A percentile compares a stretch with the other conserved stretches of the same genome.
Evolutionary conservation across 2,888 invertebrate species (phyloP).

Genomic region (Thyatira batis): DNA sequence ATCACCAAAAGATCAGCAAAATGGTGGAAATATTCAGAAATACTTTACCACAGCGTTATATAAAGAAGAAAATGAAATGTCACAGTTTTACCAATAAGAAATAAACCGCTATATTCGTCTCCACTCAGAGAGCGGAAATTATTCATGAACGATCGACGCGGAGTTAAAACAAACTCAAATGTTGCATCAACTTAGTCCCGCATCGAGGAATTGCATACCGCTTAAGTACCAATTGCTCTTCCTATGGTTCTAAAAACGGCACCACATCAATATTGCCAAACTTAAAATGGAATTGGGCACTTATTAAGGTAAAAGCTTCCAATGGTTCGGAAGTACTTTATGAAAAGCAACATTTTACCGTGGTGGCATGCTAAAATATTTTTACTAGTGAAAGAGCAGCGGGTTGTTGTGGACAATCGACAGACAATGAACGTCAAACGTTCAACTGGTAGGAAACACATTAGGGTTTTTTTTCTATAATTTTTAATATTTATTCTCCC

Average conservation of each 20-base stretch:
- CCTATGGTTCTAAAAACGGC: not conserved
- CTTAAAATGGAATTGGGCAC: too few species aligned
- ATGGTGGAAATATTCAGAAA: not conserved
- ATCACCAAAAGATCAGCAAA: not conserved
- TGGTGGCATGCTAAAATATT: too few species aligned
- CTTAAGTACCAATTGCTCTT: not conserved
- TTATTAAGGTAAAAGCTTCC: too few species aligned
- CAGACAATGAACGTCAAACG: too few species aligned
- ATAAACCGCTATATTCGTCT: conserved; percentile 24
- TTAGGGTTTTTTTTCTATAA: too few species aligned
- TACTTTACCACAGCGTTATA: conserved; percentile 15
- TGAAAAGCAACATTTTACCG: too few species aligned
- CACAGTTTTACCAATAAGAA: not conserved
- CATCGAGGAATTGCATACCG: not conserved
- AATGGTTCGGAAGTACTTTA: too few species aligned
- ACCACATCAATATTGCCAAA: too few species aligned
- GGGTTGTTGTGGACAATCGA: too few species aligned
- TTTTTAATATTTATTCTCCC: too few species aligned
- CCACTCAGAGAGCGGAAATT: conserved; percentile 20
- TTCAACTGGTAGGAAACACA: too few species aligned
- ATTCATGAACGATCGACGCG: conserved; percentile 31
- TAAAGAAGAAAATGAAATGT: not conserved
- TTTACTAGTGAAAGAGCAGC: too few species aligned
- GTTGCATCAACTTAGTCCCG: not conserved
- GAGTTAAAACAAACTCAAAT: conserved; percentile 5